phyloP scores from a whole-genome alignment of 1,140 invertebrate species.

The honey bee (Apis mellifera) region Amel_HAv3.1 CM009935.2:9011001-9011500 shows the following conservation, averaged over 20 bases:
- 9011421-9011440: not conserved
- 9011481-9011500: not conserved
- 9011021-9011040: not conserved
- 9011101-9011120: not conserved
- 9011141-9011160: slow-evolving; percentile 44
- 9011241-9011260: slow-evolving; percentile 18
- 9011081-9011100: not conserved
- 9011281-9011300: slow-evolving; percentile 54
- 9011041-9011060: slow-evolving; percentile 11
- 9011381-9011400: slow-evolving; percentile 9
- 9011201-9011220: slow-evolving; percentile 38
- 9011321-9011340: not conserved
- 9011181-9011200: slow-evolving; percentile 32
- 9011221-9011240: slow-evolving; percentile 41
- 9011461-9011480: slow-evolving; percentile 44
- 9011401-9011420: slow-evolving; percentile 14
- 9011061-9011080: not conserved
- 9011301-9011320: slow-evolving; percentile 7
- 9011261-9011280: slow-evolving; percentile 25
- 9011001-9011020: no score
- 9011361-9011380: not conserved
- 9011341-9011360: not conserved
- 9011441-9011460: slow-evolving; percentile 44
- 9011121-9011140: slow-evolving; percentile 26
- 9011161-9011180: slow-evolving; percentile 11